Percentiles rank a stretch among this genome's conserved stretches.
These are phyloP conservation scores for Aradophagus sp. DNA, from an alignment of 1,140 invertebrate genomes.

Conservation along the genomic window DNA sequence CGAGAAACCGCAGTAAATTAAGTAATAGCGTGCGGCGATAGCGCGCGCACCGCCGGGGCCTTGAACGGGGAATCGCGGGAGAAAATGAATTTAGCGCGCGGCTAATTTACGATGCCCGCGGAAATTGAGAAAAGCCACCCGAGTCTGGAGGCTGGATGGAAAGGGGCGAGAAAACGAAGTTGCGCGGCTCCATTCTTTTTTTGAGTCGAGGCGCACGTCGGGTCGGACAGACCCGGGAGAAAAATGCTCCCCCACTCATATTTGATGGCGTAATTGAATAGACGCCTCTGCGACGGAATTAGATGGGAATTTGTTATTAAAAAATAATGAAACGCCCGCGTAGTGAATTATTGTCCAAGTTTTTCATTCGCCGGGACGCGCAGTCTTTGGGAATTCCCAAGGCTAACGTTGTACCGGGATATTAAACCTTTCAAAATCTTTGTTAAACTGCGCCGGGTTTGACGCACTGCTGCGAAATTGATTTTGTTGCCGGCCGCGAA, in stretches of 20 bases:
- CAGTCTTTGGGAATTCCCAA: too few relatives aligned
- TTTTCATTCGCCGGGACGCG: slow-evolving; percentile 13
- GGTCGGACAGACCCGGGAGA: too few relatives aligned
- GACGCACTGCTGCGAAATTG: too few relatives aligned
- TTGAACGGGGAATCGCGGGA: slow-evolving; percentile 32
- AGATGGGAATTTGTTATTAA: slow-evolving; percentile 45
- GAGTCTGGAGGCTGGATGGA: slow-evolving; percentile 21
- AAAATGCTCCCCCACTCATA: slow-evolving; percentile 22
- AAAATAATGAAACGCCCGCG: slow-evolving; percentile 24
- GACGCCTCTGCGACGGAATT: slow-evolving; percentile 15
- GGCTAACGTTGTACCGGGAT: too few relatives aligned
- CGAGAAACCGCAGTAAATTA: slow-evolving; percentile 61
- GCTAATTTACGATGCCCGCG: slow-evolving; percentile 38
- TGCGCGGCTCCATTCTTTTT: not conserved
- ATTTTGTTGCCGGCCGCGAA: too few relatives aligned
- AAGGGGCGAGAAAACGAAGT: too few relatives aligned
- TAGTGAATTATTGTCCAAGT: slow-evolving; percentile 25
- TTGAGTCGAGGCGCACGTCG: not conserved
- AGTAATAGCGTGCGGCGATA: slow-evolving; percentile 47
- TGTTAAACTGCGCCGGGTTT: too few relatives aligned
- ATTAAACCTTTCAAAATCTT: too few relatives aligned
- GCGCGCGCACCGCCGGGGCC: slow-evolving; percentile 13
- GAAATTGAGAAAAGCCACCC: slow-evolving; percentile 44
- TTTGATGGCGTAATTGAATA: slow-evolving; percentile 43
- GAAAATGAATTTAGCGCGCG: slow-evolving; percentile 45